Conservation (phyloP, 2,113 vertebrate species). For the Sakesphorus luctuosus region DNA sequence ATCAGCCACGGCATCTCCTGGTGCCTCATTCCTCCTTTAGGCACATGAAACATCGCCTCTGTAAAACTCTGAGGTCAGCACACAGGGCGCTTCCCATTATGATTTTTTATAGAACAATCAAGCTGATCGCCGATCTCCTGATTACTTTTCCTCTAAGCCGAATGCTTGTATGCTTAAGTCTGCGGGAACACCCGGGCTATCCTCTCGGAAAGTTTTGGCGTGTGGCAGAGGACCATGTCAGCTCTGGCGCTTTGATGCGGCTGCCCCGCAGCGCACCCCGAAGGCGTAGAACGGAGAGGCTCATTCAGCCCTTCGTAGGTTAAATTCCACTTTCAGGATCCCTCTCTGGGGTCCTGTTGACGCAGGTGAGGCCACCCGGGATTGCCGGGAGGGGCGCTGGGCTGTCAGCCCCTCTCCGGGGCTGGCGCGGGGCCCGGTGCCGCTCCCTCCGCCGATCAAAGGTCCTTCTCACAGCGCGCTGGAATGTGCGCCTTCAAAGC, state of each 20-base stretch:
- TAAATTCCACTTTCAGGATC: neutral
- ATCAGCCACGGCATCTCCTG: neutral
- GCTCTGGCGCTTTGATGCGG: neutral
- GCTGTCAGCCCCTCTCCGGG: too few relatives aligned
- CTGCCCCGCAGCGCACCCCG: neutral
- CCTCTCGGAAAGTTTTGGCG: rapidly evolving
- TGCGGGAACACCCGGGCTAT: neutral
- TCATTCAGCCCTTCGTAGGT: rapidly evolving
- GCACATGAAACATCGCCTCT: rapidly evolving
- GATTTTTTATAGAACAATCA: neutral
- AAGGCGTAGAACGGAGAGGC: too few relatives aligned
- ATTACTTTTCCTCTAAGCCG: neutral
- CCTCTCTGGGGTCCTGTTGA: too few relatives aligned
- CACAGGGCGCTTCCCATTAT: neutral
- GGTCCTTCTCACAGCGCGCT: rapidly evolving
- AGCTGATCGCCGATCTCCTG: neutral
- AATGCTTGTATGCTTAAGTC: neutral
- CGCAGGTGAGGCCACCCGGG: rapidly evolving
- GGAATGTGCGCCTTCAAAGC: neutral
- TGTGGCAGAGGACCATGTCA: neutral
- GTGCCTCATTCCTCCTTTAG: neutral
- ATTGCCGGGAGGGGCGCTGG: rapidly evolving
- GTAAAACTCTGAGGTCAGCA: neutral
- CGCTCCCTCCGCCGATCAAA: neutral
- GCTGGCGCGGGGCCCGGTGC: neutral